Evolutionary conservation across 2,888 invertebrate genomes (phyloP), one percentile per base, ranked within the genome.

Genomic region (Mesopsocus fuscifrons): DNA sequence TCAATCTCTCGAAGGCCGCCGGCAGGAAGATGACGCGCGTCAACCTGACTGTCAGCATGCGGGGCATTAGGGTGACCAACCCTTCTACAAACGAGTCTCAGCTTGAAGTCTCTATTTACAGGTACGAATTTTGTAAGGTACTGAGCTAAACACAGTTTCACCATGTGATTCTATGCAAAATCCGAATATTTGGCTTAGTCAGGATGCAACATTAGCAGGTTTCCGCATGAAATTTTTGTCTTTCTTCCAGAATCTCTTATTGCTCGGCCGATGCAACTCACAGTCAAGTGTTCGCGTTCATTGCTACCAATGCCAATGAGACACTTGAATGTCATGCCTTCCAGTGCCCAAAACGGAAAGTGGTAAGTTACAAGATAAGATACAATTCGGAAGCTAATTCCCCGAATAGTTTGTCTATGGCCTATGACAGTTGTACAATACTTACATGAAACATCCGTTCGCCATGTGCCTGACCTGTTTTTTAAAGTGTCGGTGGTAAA

Each of bases 201-300:
- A n/a, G n/a, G n/a, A n/a, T n/a, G n/a, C n/a, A n/a, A n/a, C n/a
- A n/a, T n/a, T n/a, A n/a, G n/a, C n/a, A n/a, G n/a, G n/a, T n/a
- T n/a, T n/a, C n/a, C n/a, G n/a, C n/a, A n/a, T n/a, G n/a, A n/a
- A n/a, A n/a, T n/a, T 40, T 26, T 44, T 40, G 44, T 43, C 46
- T 47, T 44, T 46, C 43, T 64, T 65, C n/a, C 65, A 85, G 85
- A 61, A 88, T 91, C 54, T 85, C 85, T 0, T 88, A 88, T 58
- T 89, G 89, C 58, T 85, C 87, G 16, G 84, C 87, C 38, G 87
- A 89, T 58, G 78, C 81, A 3, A 71, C 76, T 2, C 81, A 84
- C 59, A 77, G 81, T 23, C 79, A 83, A 49, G 80, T 89, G 9
- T 87, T 89, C 60, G 85, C 88, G 0, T 89, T 88, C 60, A 73